phyloP scores from a whole-genome alignment of 1,140 invertebrate species.

The Hesperophylax magnus region DNA sequence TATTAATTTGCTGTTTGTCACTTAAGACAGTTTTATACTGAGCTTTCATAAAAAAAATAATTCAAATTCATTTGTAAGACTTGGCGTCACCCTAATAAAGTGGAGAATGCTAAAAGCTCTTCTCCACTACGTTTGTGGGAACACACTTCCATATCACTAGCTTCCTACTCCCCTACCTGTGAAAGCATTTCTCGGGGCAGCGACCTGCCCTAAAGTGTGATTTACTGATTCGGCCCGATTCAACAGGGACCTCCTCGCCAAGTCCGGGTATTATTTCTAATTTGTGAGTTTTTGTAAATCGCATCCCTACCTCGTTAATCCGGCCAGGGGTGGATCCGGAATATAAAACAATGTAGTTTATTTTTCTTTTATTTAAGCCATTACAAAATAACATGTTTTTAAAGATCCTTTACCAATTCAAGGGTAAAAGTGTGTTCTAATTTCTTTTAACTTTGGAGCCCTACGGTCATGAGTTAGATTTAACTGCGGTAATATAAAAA shows the following conservation, averaged over 20 bases:
- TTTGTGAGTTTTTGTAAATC: slow-evolving; percentile 48
- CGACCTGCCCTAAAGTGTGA: slow-evolving; percentile 40
- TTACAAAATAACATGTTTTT: background rate
- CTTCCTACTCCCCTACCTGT: background rate
- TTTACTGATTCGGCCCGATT: slow-evolving; percentile 41
- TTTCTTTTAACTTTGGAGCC: background rate
- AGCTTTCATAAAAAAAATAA: too few relatives aligned
- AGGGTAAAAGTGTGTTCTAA: background rate
- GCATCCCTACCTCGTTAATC: slow-evolving; percentile 8
- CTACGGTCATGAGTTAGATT: background rate
- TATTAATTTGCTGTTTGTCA: too few relatives aligned
- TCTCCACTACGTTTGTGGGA: too few relatives aligned
- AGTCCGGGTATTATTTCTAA: slow-evolving; percentile 53
- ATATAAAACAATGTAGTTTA: background rate
- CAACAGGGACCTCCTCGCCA: slow-evolving; percentile 37
- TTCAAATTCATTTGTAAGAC: too few relatives aligned
- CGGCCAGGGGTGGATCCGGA: background rate
- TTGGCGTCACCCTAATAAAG: background rate
- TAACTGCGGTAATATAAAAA: background rate
- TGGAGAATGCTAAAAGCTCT: background rate
- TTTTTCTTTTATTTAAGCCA: background rate
- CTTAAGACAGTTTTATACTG: too few relatives aligned
- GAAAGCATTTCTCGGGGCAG: background rate
- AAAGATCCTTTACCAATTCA: background rate
- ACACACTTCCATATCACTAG: background rate